Base-by-base conservation (phyloP, 1,140 invertebrate species). In the Leptopilina clavipes region DNA sequence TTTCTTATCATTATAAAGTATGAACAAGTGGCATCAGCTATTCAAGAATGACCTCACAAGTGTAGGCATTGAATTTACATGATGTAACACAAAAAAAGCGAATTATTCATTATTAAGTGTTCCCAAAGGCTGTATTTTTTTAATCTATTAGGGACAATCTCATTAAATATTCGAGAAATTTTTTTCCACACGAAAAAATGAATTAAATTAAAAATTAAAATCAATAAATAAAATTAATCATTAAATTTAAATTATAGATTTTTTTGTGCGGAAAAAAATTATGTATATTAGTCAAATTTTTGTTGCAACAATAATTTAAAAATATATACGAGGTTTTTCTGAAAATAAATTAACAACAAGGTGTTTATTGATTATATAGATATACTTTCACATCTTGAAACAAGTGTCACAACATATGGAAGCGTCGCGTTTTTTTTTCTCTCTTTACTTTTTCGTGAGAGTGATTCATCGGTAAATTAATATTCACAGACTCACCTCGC, bases 401-500 rank as follows among this genome's bases (percentile, higher is more conserved):
- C 40, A 70, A 37, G 54, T 72, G 25, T 75, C 72, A 77, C 70
- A 70, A 52, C 48, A 52, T n/a, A n/a, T n/a, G n/a, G 7, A 52
- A 65, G 12, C 11, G 22, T 65, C 22, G 22, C 56, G 56, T 11
- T 65, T 65, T 65, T 59, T 65, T 52, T 52, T 8, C 3, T 40
- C 37, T 40, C 8, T 40, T 40, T 8, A 8, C n/a, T 40, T 40
- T 40, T 40, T 40, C 65, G n/a, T 10, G 52, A 65, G 52, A 65
- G 25, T 82, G 79, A 82, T 52, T 83, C 79, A 83, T 18, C 71
- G 37, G 11, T 37, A 10, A 82, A 81, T 82, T 81, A 79, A 78
- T 78, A 81, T 84, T 79, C 78, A 72, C n/a, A 76, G 70, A 80
- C 74, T 84, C 52, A 83, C 83, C 80, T 82, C 74, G 79, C 17